phyloP scores from a whole-genome alignment of 1,140 invertebrate genomes.

The Phocides pigmalion region DNA sequence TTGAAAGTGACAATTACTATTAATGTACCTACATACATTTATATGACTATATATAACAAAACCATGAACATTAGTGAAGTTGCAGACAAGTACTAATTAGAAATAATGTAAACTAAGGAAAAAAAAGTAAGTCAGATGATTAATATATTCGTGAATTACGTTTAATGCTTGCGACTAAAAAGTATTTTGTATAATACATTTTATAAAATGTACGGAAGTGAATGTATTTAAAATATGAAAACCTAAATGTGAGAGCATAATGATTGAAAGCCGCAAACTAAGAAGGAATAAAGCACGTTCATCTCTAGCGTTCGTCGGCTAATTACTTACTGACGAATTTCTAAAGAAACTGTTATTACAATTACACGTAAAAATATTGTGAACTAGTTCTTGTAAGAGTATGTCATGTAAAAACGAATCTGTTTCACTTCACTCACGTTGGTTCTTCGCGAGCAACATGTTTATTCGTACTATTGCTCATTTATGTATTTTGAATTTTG shows the following conservation, averaged over 20 bases:
- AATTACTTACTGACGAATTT: slow-evolving; percentile 23
- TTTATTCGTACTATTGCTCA: slow-evolving; percentile 33
- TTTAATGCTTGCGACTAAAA: too few species aligned
- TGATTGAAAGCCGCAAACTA: slow-evolving; percentile 19
- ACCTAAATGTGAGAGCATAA: slow-evolving; percentile 18
- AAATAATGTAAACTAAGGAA: neutral
- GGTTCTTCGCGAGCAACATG: slow-evolving; percentile 29
- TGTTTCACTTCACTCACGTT: slow-evolving; percentile 40
- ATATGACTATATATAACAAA: neutral
- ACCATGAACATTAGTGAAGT: slow-evolving; percentile 12
- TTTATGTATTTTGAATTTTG: slow-evolving; percentile 34
- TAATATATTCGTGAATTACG: too few species aligned
- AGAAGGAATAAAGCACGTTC: neutral
- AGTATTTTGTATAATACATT: too few species aligned
- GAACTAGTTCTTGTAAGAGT: slow-evolving; percentile 18
- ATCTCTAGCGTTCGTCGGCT: slow-evolving; percentile 1
- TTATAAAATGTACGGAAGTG: slow-evolving; percentile 13
- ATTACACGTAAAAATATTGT: slow-evolving; percentile 8
- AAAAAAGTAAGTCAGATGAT: too few species aligned
- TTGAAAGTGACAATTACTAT: slow-evolving; percentile 16
- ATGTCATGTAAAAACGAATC: slow-evolving; percentile 20
- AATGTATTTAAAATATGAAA: slow-evolving; percentile 21
- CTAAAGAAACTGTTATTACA: slow-evolving; percentile 15
- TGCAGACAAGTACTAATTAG: neutral
- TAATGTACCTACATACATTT: neutral